Evolutionary conservation across 2,888 invertebrate species (phyloP).

Genomic region (Watsonalla cultraria): DNA sequence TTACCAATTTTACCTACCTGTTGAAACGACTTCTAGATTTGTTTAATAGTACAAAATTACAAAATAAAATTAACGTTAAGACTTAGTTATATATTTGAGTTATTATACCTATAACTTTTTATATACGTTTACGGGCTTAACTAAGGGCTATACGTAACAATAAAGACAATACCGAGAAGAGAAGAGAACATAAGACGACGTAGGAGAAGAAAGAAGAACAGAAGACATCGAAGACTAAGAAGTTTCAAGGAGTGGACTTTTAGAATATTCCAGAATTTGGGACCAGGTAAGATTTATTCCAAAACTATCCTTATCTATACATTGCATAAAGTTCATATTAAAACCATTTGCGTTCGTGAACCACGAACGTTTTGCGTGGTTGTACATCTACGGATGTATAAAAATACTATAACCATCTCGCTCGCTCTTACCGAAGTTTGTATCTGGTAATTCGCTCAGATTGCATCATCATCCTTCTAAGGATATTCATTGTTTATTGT

Average conservation of each 20-base stretch:
- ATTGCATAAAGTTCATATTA: too few species aligned
- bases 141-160: constrained; percentile 52
- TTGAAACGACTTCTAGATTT: constrained; percentile 74
- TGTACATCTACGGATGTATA: neutral
- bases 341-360: neutral
- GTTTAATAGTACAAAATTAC: constrained; percentile 77
- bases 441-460: constrained; percentile 25
- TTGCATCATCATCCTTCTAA: constrained; percentile 1
- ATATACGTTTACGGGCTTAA: constrained; percentile 63
- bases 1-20: constrained; percentile 75
- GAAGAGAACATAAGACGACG: constrained; percentile 29
- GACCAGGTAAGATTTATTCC: constrained; percentile 19
- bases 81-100: constrained; percentile 72
- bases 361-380: neutral
- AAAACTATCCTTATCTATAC: neutral
- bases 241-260: neutral
- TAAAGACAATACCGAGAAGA: constrained; percentile 45
- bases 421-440: constrained; percentile 44
- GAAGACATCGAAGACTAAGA: constrained; percentile 6
- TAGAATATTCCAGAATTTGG: neutral
- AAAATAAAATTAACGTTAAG: constrained; percentile 72
- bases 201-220: constrained; percentile 23
- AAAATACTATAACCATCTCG: constrained; percentile 40
- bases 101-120: constrained; percentile 74
- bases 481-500: too few species aligned